These are phyloP conservation scores for Eucera pruinosa DNA, from an alignment of 2,888 invertebrate genomes.

Conservation along the genomic window DNA sequence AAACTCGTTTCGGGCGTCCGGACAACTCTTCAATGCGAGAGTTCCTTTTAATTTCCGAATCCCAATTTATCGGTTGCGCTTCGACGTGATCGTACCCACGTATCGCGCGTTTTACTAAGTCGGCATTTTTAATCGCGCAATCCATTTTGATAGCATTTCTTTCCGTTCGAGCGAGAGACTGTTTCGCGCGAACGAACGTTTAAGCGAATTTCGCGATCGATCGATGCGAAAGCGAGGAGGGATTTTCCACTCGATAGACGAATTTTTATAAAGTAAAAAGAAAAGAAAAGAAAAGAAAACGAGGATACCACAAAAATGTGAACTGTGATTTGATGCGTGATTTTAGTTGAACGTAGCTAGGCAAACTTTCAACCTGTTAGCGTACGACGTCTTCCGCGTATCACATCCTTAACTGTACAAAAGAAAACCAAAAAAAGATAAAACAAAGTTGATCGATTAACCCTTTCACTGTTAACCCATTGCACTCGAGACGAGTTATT, in stretches of 20 bases:
- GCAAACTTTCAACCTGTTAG: slow-evolving; percentile 45
- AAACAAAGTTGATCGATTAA: too few relatives aligned
- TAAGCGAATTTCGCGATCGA: not conserved
- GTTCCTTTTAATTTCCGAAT: too few relatives aligned
- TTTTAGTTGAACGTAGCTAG: slow-evolving; percentile 61
- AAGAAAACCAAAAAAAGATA: not conserved
- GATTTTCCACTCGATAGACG: not conserved
- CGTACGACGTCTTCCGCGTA: slow-evolving; percentile 31
- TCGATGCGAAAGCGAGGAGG: slow-evolving; percentile 16
- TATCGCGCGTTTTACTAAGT: not conserved
- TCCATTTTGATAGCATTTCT: slow-evolving; percentile 13
- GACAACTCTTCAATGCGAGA: too few relatives aligned
- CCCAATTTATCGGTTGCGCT: too few relatives aligned
- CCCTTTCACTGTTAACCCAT: too few relatives aligned
- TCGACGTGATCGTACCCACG: not conserved
- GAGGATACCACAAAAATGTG: slow-evolving; percentile 64
- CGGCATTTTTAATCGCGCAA: slow-evolving; percentile 22
- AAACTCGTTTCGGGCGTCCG: not conserved
- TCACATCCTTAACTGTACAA: not conserved
- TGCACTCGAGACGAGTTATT: too few relatives aligned
- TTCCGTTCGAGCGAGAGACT: slow-evolving; percentile 13
- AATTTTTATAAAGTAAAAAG: slow-evolving; percentile 27
- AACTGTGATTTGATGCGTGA: slow-evolving; percentile 75
- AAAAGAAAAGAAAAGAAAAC: too few relatives aligned
- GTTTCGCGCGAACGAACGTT: slow-evolving; percentile 4